Percentiles rank a stretch among this genome's conserved stretches.
Conservation (phyloP, 2,113 vertebrate genomes). For the Myrmecobius fasciatus region DNA sequence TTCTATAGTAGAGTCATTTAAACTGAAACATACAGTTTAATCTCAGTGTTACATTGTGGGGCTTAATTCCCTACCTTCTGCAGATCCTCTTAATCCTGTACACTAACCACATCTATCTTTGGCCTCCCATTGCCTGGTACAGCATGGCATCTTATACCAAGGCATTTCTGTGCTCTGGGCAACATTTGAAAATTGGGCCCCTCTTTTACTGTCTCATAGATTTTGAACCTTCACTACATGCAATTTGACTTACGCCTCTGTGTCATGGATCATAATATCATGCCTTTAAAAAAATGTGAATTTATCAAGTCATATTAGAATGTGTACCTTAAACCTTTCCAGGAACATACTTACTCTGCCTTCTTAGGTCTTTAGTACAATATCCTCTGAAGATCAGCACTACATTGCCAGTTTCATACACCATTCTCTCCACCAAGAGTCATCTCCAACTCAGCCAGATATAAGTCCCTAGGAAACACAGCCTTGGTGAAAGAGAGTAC, state of each 20-base stretch:
- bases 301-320: neutral
- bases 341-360: neutral
- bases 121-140: neutral
- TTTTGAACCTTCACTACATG: neutral
- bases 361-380: neutral
- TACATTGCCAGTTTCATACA: neutral
- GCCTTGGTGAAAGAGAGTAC: neutral
- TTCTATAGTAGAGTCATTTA: neutral
- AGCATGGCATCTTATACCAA: neutral
- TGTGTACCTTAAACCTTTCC: neutral
- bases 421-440: neutral
- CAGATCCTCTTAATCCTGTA: neutral
- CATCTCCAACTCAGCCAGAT: neutral
- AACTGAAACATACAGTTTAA: neutral
- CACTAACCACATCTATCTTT: neutral
- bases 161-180: neutral
- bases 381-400: neutral
- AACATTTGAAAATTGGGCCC: neutral
- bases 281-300: neutral
- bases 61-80: neutral
- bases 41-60: neutral
- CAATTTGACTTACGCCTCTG: neutral
- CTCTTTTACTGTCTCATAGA: neutral
- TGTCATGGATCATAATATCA: neutral
- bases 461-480: neutral